Evolutionary conservation across 2,113 vertebrate genomes (phyloP).

Genomic region (Salvelinus fontinalis): DNA sequence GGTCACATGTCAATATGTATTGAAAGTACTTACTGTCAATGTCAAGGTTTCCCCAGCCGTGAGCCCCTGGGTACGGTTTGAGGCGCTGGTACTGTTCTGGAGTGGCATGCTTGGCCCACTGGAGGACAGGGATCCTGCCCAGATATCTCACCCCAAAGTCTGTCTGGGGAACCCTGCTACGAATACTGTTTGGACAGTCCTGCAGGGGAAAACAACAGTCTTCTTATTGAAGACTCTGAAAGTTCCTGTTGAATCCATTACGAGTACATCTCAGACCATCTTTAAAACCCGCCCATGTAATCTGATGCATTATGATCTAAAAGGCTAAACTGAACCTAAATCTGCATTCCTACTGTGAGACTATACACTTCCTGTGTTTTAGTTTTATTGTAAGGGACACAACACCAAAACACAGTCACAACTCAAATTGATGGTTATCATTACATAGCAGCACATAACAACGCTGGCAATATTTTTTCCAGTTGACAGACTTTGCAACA

Average conservation of each 20-base stretch:
- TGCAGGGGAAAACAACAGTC: conserved; percentile 29
- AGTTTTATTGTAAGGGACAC: no score
- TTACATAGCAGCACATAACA: no score
- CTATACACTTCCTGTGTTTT: no score
- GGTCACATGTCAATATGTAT: not conserved
- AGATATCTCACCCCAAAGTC: conserved; percentile 54
- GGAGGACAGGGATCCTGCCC: conserved; percentile 68
- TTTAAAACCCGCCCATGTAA: no score
- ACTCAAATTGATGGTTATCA: no score
- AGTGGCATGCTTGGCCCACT: conserved; percentile 67
- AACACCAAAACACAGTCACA: no score
- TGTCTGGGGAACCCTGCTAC: conserved; percentile 30
- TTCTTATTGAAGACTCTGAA: no score
- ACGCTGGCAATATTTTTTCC: no score
- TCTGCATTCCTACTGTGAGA: no score
- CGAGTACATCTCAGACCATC: conserved; percentile 56
- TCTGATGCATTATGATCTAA: no score
- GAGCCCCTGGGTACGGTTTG: conserved; percentile 57
- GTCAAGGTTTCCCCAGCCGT: conserved; percentile 71
- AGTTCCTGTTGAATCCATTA: conserved; percentile 20
- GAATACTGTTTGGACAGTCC: conserved; percentile 62
- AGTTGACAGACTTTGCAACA: no score
- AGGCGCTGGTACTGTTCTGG: conserved; percentile 66
- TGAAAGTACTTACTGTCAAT: conserved; percentile 57
- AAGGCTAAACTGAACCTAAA: no score